Evolutionary conservation across 2,888 invertebrate species (phyloP), one percentile per base, ranked within the genome.

Genomic region (Standfussiana lucernea): DNA sequence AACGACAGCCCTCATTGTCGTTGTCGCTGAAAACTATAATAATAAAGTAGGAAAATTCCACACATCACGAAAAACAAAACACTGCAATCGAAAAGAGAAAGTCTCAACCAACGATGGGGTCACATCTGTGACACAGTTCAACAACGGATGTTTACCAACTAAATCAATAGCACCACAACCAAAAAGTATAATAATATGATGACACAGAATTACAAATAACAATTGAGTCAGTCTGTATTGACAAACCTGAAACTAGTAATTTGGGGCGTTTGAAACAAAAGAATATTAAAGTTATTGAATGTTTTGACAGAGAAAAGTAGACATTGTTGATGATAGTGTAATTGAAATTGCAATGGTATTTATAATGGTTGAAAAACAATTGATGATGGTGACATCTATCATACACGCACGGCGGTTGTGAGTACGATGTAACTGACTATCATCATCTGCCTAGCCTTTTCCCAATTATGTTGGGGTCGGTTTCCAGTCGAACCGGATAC

Each of bases 41-140:
- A 62, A n/a, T n/a, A 50, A 32, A 10, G n/a, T 15, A 7, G 24
- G 4, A 45, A 72, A 80, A 42, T 42, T 15, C 1, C 45, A 61
- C 18, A 42, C 13, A 35, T 13, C 7, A 61, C 21, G 4, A 37
- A 47, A 81, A 45, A n/a, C 35, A 77, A 56, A 35, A 65, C 21
- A 70, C 2, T 66, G 24, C 61, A 83, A 86, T 67, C 32, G 50
- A 72, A 78, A 78, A 85, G 87, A 87, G 85, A 85, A 85, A 85
- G 85, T 87, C 32, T 28, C 18, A 18, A 45, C n/a, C 15, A 66
- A 21, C 28, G 53, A 66, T 53, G 65, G 77, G 85, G 88, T 50
- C 85, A 77, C 85, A 85, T 45, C 37, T 85, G 85, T 76, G 85
- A 37, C 87, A 85, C 61, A 85, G 71, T 74, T 87, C 71, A 82